Evolutionary conservation across 2,113 vertebrate species (phyloP), one percentile per base, ranked within the genome.

Genomic region (Tiliqua scincoides): DNA sequence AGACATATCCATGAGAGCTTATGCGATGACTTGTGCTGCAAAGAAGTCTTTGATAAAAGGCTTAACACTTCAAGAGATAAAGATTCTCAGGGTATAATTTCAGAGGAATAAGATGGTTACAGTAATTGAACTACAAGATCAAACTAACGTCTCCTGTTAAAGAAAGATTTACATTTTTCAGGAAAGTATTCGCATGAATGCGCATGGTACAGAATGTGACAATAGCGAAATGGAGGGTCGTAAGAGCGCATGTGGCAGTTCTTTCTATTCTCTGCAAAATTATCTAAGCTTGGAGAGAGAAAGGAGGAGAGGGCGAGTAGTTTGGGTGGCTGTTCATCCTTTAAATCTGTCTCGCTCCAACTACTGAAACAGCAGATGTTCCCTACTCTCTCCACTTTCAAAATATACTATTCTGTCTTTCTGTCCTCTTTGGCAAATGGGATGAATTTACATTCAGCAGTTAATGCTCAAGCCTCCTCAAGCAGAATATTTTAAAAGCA

Each of bases 21-120:
- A 83, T 86, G 23, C 83, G 48, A 77, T 86, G 89, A 68, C 30
- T n/a, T 79, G 90, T 23, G 15, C 72, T 88, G 48, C 40, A 88
- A 71, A 54, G 77, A 87, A 57, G 63, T 12, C 77, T 85, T 83
- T 83, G 7, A 40, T 84, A 0, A 84, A 74, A 74, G 25, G 72
- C 89, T 78, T 70, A 85, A 62, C 18, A 32, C 80, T 88, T 91
- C 48, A 82, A 89, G n/a, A 77, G 84, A 72, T 79, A 83, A 80
- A 15, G 20, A 25, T 91, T 93, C 88, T 76, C 72, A 25, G 3
- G 81, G 6, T 62, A 77, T 70, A 88, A 90, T 87, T 88, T 67
- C 0, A 48, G 37, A 82, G 57, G 1, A 4, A 2, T 35, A 2
- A 43, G 35, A 67, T 91, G 80, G 59, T 37, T 83, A n/a, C 59